Conservation (phyloP, 2,113 vertebrate genomes). For the Ciconia maguari region DNA sequence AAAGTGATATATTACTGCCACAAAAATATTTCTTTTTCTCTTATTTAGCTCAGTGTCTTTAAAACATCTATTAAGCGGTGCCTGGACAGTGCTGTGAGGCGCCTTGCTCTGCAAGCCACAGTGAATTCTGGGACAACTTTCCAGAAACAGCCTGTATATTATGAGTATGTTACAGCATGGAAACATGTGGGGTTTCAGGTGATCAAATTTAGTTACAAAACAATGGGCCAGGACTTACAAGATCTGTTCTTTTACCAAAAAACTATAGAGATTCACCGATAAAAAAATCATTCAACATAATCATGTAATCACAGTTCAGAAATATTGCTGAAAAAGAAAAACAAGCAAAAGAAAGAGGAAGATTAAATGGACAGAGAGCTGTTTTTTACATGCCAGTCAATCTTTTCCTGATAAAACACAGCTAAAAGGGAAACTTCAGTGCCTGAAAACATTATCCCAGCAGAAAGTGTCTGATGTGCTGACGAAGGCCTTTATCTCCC, state of each 20-base stretch:
- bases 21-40: neutral
- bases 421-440: neutral
- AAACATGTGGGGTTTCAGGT: neutral
- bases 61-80: neutral
- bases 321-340: neutral
- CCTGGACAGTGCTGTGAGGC: neutral
- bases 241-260: neutral
- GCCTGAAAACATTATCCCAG: neutral
- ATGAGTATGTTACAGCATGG: neutral
- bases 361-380: neutral
- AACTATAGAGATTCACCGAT: neutral
- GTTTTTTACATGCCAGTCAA: neutral
- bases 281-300: neutral
- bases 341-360: neutral
- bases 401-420: neutral
- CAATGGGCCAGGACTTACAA: neutral
- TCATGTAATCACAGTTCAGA: neutral
- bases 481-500: neutral
- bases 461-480: neutral
- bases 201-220: neutral
- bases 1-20: neutral
- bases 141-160: neutral
- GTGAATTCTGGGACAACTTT: neutral
- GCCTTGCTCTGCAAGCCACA: neutral
- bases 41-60: neutral